Evolutionary conservation across 2,888 invertebrate genomes (phyloP).

Genomic region (Xestia c-nigrum): DNA sequence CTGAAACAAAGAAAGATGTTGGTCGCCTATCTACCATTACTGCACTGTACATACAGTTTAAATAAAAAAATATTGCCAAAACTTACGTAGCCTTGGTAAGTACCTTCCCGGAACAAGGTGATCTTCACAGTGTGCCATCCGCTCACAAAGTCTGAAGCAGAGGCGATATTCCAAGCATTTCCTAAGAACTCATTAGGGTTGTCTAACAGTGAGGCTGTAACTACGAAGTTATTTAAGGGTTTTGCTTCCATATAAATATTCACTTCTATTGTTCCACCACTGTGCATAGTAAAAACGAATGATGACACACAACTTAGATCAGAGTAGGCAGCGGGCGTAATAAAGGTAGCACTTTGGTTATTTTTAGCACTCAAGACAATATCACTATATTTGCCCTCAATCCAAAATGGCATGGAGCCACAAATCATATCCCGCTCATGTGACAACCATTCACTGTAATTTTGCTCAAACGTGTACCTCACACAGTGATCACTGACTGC

Average conservation of each 20-base stretch:
- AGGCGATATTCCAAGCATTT: neutral
- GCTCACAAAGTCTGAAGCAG: neutral
- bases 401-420: too few species aligned
- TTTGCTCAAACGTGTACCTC: too few species aligned
- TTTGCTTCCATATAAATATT: slow-evolving; percentile 20
- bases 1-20: slow-evolving; percentile 69
- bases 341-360: slow-evolving; percentile 65
- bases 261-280: slow-evolving; percentile 10
- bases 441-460: too few species aligned
- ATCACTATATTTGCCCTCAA: too few species aligned
- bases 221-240: neutral
- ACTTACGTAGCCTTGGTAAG: slow-evolving; percentile 45
- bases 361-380: slow-evolving; percentile 52
- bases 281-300: slow-evolving; percentile 7
- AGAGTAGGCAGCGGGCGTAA: slow-evolving; percentile 59
- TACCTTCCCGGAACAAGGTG: slow-evolving; percentile 1
- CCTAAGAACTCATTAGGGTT: neutral
- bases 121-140: slow-evolving; percentile 44
- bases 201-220: too few species aligned
- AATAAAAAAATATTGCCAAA: neutral
- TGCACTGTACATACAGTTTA: neutral
- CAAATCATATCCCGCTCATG: too few species aligned
- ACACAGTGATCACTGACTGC: slow-evolving; percentile 67
- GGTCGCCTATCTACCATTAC: neutral
- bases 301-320: slow-evolving; percentile 21